These are phyloP conservation scores for Netelia virgata DNA, from an alignment of 2,888 invertebrate genomes.

Conservation along the genomic window DNA sequence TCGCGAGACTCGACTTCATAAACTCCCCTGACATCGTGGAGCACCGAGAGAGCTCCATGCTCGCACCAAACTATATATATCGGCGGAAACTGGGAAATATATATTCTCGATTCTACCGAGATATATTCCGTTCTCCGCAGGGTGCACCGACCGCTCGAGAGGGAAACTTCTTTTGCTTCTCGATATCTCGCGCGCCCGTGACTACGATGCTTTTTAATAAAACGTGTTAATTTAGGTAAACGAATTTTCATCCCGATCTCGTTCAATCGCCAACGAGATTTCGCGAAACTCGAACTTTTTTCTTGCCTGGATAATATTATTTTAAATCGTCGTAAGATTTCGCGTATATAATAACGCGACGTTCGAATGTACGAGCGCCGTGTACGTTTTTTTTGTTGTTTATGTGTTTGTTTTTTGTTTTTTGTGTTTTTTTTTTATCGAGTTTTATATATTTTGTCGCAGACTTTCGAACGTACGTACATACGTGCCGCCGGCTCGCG, in stretches of 20 bases:
- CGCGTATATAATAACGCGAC: neutral
- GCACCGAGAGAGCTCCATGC: constrained; percentile 28
- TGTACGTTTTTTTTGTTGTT: too few species aligned
- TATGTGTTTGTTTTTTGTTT: neutral
- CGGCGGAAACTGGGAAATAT: constrained; percentile 54
- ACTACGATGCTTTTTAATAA: constrained; percentile 5
- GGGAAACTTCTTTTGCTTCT: constrained; percentile 22
- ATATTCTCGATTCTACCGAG: constrained; percentile 43
- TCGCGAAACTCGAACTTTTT: neutral
- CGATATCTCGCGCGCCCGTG: neutral
- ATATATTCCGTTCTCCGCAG: constrained; percentile 55
- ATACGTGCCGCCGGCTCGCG: neutral
- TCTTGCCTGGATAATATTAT: neutral
- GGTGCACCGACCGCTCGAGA: constrained; percentile 50
- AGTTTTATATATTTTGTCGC: neutral
- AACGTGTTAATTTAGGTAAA: constrained; percentile 38
- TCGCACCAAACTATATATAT: constrained; percentile 41
- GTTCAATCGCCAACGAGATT: constrained; percentile 31
- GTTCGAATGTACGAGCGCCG: neutral
- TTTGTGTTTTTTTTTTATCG: neutral
- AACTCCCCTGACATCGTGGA: constrained; percentile 55
- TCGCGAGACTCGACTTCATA: constrained; percentile 60
- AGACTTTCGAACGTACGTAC: constrained; percentile 65
- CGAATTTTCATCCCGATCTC: constrained; percentile 15
- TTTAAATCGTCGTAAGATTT: neutral